A percentile compares a stretch with the other conserved stretches of the same genome.
Conservation (phyloP, 2,797 vertebrate species). For the Cryptoprocta ferox region DNA sequence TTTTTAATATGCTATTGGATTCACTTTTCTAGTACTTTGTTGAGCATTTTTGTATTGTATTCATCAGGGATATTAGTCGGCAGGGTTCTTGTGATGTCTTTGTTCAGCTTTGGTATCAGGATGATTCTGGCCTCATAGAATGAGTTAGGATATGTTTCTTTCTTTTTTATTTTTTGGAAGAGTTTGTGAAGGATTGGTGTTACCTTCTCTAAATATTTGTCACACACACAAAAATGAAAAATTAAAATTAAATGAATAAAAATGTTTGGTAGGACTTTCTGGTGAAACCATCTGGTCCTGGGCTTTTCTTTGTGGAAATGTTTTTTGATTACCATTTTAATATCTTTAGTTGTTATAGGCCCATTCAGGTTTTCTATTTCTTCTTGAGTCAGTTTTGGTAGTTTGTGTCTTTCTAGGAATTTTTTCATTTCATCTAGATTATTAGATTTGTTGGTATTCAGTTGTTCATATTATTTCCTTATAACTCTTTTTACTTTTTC, state of each 20-base stretch:
- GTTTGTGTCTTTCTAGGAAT: not conserved
- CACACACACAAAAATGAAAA: not conserved
- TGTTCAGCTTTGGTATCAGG: not conserved
- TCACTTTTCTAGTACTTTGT: not conserved
- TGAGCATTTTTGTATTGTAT: not conserved
- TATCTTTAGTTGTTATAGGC: not conserved
- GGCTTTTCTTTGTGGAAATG: not conserved
- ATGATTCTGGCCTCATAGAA: not conserved
- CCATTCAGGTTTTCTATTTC: not conserved
- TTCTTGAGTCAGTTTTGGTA: not conserved
- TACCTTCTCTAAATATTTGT: not conserved
- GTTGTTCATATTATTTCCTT: not conserved
- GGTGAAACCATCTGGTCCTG: not conserved
- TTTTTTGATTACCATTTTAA: not conserved
- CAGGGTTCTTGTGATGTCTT: not conserved
- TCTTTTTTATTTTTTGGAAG: not conserved
- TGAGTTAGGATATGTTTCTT: not conserved
- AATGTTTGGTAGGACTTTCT: not conserved
- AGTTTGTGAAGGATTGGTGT: not conserved
- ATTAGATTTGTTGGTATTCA: not conserved
- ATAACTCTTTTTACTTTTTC: not conserved
- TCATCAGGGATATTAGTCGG: not conserved
- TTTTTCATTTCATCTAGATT: not conserved
- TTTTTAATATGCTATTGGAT: not conserved
- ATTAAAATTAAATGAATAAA: not conserved